phyloP scores from a whole-genome alignment of 2,888 invertebrate genomes.

The Caenorhabditis afra region DNA sequence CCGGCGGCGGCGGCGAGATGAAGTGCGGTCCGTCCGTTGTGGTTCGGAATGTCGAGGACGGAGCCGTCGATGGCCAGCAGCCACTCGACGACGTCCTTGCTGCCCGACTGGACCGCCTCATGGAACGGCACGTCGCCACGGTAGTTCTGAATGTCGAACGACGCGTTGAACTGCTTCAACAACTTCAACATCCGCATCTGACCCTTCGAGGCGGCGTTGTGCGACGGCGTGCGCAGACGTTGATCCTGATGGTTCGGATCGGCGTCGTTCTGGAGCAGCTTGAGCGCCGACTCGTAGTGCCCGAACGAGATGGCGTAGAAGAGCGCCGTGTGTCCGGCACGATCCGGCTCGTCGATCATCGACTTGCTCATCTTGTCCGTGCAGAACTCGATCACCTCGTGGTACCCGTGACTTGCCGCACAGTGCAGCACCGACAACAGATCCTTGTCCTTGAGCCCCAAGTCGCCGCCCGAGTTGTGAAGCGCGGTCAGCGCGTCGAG shows the following conservation, averaged over 20 bases:
- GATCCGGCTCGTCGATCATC: constrained; percentile 62
- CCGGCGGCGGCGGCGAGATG: constrained; percentile 86
- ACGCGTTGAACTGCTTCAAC: constrained; percentile 87
- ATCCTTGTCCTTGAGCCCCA: constrained; percentile 91
- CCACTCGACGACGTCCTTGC: constrained; percentile 90
- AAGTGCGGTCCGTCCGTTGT: constrained; percentile 92
- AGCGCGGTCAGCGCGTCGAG: constrained; percentile 92
- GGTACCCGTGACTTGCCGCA: constrained; percentile 95
- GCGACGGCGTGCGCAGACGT: constrained; percentile 76
- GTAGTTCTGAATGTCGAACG: constrained; percentile 92
- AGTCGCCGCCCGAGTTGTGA: constrained; percentile 90
- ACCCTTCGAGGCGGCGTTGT: constrained; percentile 82
- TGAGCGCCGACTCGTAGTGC: constrained; percentile 92
- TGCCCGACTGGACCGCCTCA: constrained; percentile 93
- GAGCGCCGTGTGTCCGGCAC: constrained; percentile 83
- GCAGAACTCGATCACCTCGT: constrained; percentile 83
- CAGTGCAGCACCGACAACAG: constrained; percentile 96
- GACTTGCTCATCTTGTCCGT: constrained; percentile 43
- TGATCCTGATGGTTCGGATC: constrained; percentile 89
- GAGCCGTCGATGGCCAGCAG: constrained; percentile 89
- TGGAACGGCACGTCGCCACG: constrained; percentile 96
- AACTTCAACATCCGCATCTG: constrained; percentile 91
- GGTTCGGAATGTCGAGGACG: constrained; percentile 89
- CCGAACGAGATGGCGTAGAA: constrained; percentile 97
- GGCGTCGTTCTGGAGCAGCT: constrained; percentile 91